A percentile compares a stretch with the other conserved stretches of the same genome.
phyloP scores from a whole-genome alignment of 2,797 vertebrate species.

The Nothura maculosa region DNA sequence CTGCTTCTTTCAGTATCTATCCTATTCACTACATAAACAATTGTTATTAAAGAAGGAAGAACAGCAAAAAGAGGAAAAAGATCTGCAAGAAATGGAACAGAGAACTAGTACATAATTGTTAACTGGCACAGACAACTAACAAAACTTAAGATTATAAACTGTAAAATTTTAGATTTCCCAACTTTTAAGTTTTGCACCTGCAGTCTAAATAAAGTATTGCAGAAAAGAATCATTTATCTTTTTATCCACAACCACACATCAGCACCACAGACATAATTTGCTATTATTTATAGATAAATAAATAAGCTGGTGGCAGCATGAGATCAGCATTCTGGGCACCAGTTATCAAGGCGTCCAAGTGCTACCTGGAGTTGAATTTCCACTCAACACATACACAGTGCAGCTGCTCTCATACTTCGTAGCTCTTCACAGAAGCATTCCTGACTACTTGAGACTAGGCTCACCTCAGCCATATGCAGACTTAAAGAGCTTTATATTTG shows the following conservation, averaged over 20 bases:
- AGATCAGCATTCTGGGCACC: neutral
- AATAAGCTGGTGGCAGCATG: neutral
- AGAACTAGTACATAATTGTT: neutral
- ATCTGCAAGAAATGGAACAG: neutral
- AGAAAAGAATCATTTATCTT: neutral
- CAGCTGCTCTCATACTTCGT: neutral
- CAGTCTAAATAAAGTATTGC: neutral
- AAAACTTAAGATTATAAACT: neutral
- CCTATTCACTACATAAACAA: neutral
- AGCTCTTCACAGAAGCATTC: neutral
- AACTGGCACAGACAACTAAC: neutral
- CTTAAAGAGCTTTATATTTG: too few species aligned
- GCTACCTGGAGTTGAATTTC: neutral
- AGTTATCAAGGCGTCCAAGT: neutral
- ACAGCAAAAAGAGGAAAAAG: accelerated
- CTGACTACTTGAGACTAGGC: neutral
- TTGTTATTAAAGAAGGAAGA: neutral
- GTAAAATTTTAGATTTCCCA: neutral
- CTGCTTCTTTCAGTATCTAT: accelerated
- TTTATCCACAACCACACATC: neutral
- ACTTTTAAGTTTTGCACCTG: neutral
- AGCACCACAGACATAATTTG: neutral
- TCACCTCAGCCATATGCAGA: neutral
- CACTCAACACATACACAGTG: neutral
- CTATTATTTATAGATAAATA: neutral